These are phyloP conservation scores for Agrochola lota DNA, from an alignment of 2,888 invertebrate species.

Conservation along the genomic window DNA sequence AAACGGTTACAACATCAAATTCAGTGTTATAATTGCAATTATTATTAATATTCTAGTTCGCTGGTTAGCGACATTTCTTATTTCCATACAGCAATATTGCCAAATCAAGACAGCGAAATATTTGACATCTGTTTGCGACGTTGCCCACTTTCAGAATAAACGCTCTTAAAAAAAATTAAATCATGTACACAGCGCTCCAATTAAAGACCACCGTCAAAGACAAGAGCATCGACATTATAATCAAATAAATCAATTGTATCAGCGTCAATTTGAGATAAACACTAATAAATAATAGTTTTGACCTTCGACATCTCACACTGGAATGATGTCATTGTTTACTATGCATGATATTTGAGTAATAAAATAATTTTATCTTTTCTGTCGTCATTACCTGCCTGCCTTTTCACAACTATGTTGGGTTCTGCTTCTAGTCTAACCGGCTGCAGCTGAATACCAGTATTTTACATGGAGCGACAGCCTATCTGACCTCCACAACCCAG, in stretches of 20 bases:
- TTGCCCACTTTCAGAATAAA: too few relatives aligned
- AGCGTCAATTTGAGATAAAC: slow-evolving; percentile 28
- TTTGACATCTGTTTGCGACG: too few relatives aligned
- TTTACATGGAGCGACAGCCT: neutral
- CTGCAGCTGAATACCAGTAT: neutral
- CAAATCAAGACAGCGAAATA: too few relatives aligned
- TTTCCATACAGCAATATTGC: too few relatives aligned
- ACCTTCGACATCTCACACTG: slow-evolving; percentile 16
- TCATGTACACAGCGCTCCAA: neutral
- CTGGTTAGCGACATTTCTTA: too few relatives aligned
- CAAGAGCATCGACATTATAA: neutral
- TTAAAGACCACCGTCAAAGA: neutral
- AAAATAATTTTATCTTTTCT: slow-evolving; percentile 9
- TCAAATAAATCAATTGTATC: slow-evolving; percentile 25
- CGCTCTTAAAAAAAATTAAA: too few relatives aligned
- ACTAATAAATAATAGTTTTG: slow-evolving; percentile 11
- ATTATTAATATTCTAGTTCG: too few relatives aligned
- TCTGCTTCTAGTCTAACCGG: neutral
- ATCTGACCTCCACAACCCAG: neutral
- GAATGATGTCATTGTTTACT: slow-evolving; percentile 18
- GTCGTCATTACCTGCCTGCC: too few relatives aligned
- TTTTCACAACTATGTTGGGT: neutral
- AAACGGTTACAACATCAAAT: too few relatives aligned
- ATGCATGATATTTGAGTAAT: slow-evolving; percentile 12
- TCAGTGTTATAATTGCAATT: too few relatives aligned